These are phyloP conservation scores for Dusona sp. DNA, from an alignment of 2,888 invertebrate genomes.

Conservation along the genomic window DNA sequence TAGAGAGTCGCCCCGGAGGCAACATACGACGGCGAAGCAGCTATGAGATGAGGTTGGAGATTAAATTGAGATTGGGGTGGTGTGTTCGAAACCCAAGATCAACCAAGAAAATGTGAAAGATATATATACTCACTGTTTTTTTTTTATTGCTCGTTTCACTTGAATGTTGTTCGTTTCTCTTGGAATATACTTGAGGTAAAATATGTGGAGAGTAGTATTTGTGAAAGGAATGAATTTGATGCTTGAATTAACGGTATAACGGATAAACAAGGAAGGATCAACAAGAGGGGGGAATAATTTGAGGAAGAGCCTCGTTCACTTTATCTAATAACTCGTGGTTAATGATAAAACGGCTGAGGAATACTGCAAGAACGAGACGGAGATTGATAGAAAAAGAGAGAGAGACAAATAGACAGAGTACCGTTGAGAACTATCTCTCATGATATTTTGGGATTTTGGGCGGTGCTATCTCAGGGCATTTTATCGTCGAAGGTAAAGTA, in stretches of 20 bases:
- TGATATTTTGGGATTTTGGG: slow-evolving; percentile 28
- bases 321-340: slow-evolving; percentile 28
- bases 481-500: background rate
- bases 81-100: slow-evolving; percentile 39
- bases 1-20: slow-evolving; percentile 49
- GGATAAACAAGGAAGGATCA: slow-evolving; percentile 33
- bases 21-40: slow-evolving; percentile 23
- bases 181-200: background rate
- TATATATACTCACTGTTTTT: background rate
- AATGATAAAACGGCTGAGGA: slow-evolving; percentile 1
- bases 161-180: background rate
- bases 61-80: slow-evolving; percentile 50
- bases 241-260: background rate
- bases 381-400: background rate
- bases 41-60: slow-evolving; percentile 53
- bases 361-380: background rate
- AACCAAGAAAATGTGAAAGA: slow-evolving; percentile 33
- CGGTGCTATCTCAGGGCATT: background rate
- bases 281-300: slow-evolving; percentile 14
- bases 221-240: background rate
- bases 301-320: background rate
- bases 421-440: slow-evolving; percentile 5
- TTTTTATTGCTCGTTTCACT: background rate
- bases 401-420: background rate
- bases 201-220: background rate